phyloP scores from a whole-genome alignment of 1,140 invertebrate species.

The Parasteatoda tepidariorum region DNA sequence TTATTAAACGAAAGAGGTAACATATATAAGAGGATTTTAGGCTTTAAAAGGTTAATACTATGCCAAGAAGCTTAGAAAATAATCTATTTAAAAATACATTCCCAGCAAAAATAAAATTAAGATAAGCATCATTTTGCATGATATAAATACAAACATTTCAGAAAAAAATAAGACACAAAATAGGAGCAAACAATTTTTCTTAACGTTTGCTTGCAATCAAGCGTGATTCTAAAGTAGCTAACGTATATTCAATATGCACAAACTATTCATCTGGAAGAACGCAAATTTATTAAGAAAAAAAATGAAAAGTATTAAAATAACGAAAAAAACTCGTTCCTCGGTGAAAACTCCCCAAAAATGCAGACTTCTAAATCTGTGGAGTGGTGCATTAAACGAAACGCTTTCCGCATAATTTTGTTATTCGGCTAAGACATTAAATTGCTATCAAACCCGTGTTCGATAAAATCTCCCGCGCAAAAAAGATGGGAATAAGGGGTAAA shows the following conservation, averaged over 20 bases:
- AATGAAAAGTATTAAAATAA: slow-evolving; percentile 1
- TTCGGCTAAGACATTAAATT: slow-evolving; percentile 27
- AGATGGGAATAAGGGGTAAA: neutral
- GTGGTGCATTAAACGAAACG: neutral
- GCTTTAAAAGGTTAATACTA: too few relatives aligned
- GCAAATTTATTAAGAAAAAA: neutral
- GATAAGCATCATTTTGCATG: too few relatives aligned
- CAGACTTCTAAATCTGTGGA: neutral
- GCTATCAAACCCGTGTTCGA: slow-evolving; percentile 29
- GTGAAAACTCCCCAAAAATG: neutral
- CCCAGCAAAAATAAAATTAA: too few relatives aligned
- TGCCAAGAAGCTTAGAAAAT: too few relatives aligned
- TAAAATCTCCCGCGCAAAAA: neutral
- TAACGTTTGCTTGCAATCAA: neutral
- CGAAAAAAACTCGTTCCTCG: neutral
- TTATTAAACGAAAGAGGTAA: too few relatives aligned
- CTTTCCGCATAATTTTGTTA: slow-evolving; percentile 32
- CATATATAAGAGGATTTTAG: too few relatives aligned
- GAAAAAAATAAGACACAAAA: too few relatives aligned
- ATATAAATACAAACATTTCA: too few relatives aligned
- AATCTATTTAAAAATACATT: too few relatives aligned
- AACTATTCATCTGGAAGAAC: neutral
- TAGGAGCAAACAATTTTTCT: neutral
- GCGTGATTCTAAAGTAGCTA: neutral
- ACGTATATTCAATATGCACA: neutral